phyloP scores from a whole-genome alignment of 2,113 vertebrate species.

The Gopherus evgoodei region DNA sequence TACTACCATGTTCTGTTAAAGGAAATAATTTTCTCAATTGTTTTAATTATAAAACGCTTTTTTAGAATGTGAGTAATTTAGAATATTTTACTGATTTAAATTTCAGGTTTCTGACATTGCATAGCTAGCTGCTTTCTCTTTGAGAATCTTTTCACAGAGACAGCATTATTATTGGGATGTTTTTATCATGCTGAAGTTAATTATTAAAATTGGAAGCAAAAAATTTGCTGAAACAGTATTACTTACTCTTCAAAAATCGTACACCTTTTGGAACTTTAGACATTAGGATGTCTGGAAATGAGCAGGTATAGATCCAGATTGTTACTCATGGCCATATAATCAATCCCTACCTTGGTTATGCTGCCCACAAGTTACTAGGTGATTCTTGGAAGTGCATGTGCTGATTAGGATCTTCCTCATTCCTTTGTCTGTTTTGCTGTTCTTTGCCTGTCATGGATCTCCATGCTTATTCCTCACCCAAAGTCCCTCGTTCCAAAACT shows the following conservation, averaged over 20 bases:
- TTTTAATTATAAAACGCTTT: neutral
- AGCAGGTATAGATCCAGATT: neutral
- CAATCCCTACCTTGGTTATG: neutral
- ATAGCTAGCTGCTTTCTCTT: neutral
- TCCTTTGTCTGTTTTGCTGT: neutral
- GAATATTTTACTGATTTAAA: neutral
- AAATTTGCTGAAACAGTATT: neutral
- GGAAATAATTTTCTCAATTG: neutral
- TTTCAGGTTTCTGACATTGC: neutral
- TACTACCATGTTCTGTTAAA: neutral
- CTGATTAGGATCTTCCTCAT: slow-evolving; percentile 5
- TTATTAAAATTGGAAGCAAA: neutral
- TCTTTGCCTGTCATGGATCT: neutral
- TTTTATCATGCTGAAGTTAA: neutral
- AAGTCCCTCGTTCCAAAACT: neutral
- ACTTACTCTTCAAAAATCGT: neutral
- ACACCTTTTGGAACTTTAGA: neutral
- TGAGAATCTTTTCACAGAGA: neutral
- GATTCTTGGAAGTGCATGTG: slow-evolving; percentile 8
- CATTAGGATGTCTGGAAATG: neutral
- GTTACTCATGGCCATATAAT: neutral
- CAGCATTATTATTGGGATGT: neutral
- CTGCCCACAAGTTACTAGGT: neutral
- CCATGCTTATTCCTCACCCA: neutral
- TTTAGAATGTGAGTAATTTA: neutral